Conservation (phyloP, 2,797 vertebrate genomes). For the Malacoctenus gilli region DNA sequence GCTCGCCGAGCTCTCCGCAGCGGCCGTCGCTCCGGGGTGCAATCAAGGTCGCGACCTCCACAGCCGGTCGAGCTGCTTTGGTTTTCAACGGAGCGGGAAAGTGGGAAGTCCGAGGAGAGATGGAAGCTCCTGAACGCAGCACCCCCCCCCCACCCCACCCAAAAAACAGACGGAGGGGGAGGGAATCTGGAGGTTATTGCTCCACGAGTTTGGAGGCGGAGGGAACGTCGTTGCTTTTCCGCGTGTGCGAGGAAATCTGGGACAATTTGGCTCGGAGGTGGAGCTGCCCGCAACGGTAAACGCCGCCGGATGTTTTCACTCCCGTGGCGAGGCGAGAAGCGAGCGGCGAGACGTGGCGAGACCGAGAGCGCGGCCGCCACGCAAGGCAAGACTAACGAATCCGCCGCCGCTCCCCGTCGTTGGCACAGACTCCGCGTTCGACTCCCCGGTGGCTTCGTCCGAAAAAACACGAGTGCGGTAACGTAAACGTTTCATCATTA, state of each 20-base stretch:
- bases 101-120: slow-evolving; percentile 19
- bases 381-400: slow-evolving; percentile 5
- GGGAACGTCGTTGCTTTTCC: slow-evolving; percentile 4
- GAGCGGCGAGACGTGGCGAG: slow-evolving; percentile 15
- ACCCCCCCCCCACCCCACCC: no score
- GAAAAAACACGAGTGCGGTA: slow-evolving; percentile 52
- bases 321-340: slow-evolving; percentile 21
- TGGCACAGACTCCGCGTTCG: slow-evolving; percentile 60
- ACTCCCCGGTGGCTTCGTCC: slow-evolving; percentile 24
- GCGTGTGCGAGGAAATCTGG: slow-evolving; percentile 20
- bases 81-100: no score
- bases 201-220: no score
- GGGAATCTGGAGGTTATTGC: slow-evolving; percentile 42
- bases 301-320: slow-evolving; percentile 31
- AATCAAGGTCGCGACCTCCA: slow-evolving; percentile 49
- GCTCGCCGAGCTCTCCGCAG: slow-evolving; percentile 48
- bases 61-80: slow-evolving; percentile 56
- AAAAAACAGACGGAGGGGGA: slow-evolving; percentile 14
- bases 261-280: slow-evolving; percentile 47
- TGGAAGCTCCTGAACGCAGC: slow-evolving; percentile 23
- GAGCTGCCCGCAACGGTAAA: slow-evolving; percentile 56
- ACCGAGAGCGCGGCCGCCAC: no score
- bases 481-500: slow-evolving; percentile 62
- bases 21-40: slow-evolving; percentile 38
- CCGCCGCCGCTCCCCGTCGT: slow-evolving; percentile 20